phyloP scores from a whole-genome alignment of 2,888 invertebrate species.

The Drosophila paramelanica region DNA sequence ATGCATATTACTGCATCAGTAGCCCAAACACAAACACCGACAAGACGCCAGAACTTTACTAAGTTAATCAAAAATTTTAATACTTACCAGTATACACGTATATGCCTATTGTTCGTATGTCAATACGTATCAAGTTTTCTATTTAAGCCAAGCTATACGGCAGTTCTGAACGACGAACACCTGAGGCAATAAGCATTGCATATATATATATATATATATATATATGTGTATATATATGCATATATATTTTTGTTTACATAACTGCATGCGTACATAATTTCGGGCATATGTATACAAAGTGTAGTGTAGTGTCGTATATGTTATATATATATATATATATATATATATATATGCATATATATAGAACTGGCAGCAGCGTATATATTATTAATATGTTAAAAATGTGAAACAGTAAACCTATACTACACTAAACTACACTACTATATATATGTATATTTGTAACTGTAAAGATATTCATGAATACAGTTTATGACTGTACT shows the following conservation, averaged over 20 bases:
- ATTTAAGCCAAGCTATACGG: not conserved
- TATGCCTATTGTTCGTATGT: not conserved
- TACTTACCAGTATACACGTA: not conserved
- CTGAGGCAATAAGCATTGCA: too few relatives aligned
- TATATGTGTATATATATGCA: not conserved
- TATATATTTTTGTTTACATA: constrained; percentile 1
- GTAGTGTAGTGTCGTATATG: not conserved
- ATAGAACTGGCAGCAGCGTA: too few relatives aligned
- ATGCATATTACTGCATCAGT: too few relatives aligned
- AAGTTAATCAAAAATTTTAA: not conserved
- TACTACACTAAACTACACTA: too few relatives aligned
- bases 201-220: not conserved
- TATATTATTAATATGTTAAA: too few relatives aligned
- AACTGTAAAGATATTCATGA: not conserved
- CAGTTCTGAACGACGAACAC: not conserved
- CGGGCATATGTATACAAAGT: too few relatives aligned
- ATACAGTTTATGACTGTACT: not conserved
- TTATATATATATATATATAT: not conserved
- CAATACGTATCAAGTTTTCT: not conserved
- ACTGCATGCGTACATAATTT: not conserved
- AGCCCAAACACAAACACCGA: constrained; percentile 1
- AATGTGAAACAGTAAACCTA: too few relatives aligned
- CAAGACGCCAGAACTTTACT: constrained; percentile 16
- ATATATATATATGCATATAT: not conserved
- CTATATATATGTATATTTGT: not conserved